phyloP scores from a whole-genome alignment of 2,797 vertebrate species.

The Acanthiza pusilla region DNA sequence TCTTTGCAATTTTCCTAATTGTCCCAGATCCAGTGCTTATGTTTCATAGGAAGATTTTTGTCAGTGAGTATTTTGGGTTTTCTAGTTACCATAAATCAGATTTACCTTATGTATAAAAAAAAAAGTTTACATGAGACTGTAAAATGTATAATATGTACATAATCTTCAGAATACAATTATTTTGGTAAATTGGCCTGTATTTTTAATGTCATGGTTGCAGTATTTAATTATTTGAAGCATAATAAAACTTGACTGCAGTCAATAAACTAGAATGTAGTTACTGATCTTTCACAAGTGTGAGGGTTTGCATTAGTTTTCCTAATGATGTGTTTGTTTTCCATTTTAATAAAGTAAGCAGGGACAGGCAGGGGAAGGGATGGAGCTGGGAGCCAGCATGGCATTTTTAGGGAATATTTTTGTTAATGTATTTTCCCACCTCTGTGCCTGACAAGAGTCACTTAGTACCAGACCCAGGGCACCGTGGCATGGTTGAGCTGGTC shows the following conservation, averaged over 20 bases:
- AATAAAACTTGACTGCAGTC: conserved; percentile 69
- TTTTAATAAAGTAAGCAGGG: rapidly evolving
- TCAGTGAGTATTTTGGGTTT: conserved; percentile 55
- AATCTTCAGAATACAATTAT: conserved; percentile 80
- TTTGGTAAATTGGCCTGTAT: conserved; percentile 81
- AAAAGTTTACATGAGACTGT: conserved; percentile 73
- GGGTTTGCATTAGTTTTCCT: neutral
- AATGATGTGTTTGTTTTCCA: neutral
- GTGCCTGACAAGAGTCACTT: neutral
- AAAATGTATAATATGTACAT: conserved; percentile 87
- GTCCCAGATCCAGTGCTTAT: neutral
- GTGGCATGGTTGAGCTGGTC: rapidly evolving
- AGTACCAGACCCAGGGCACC: neutral
- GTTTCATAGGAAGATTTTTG: conserved; percentile 56
- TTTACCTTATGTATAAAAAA: conserved; percentile 72
- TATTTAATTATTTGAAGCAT: conserved; percentile 80
- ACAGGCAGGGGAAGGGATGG: neutral
- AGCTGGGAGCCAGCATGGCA: rapidly evolving
- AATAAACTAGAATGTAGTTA: conserved; percentile 63
- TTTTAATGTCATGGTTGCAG: conserved; percentile 73
- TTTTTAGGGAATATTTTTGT: neutral
- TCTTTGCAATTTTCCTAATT: conserved; percentile 34
- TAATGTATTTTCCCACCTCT: neutral
- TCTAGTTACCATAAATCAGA: conserved; percentile 64
- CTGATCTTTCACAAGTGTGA: neutral